These are phyloP conservation scores for Drosophila kikkawai DNA, from an alignment of 1,140 invertebrate genomes.

Conservation along the genomic window DNA sequence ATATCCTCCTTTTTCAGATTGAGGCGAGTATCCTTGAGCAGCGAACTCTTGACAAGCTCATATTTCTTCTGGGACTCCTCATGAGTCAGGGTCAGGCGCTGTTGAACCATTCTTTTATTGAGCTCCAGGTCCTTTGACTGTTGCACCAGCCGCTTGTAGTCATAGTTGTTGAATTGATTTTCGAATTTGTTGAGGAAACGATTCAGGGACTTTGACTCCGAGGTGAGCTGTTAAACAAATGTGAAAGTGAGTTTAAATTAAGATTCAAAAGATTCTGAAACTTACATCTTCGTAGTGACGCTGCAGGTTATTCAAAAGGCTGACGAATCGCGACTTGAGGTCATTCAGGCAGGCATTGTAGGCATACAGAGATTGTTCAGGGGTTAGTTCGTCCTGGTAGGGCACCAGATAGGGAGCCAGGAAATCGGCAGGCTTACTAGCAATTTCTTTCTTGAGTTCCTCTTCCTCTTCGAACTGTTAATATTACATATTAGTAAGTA, in stretches of 20 bases:
- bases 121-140: slow-evolving; percentile 78
- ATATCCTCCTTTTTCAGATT: slow-evolving; percentile 47
- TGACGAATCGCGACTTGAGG: slow-evolving; percentile 86
- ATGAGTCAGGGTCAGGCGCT: slow-evolving; percentile 73
- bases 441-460: slow-evolving; percentile 74
- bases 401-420: slow-evolving; percentile 87
- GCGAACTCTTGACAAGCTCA: slow-evolving; percentile 68
- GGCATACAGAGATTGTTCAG: slow-evolving; percentile 82
- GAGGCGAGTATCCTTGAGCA: slow-evolving; percentile 65
- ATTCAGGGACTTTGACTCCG: slow-evolving; percentile 76
- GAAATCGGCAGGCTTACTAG: slow-evolving; percentile 85
- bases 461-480: slow-evolving; percentile 83
- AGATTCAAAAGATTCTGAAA: not conserved
- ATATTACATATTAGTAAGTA: not conserved
- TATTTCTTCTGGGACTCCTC: slow-evolving; percentile 82
- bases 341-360: slow-evolving; percentile 86
- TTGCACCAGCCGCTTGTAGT: slow-evolving; percentile 74
- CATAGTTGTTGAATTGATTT: slow-evolving; percentile 81
- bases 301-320: slow-evolving; percentile 86
- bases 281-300: slow-evolving; percentile 86
- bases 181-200: slow-evolving; percentile 78
- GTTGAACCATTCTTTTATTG: slow-evolving; percentile 82
- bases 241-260: not conserved
- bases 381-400: slow-evolving; percentile 76
- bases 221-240: slow-evolving; percentile 53